Evolutionary conservation across 2,113 vertebrate species (phyloP), one percentile per base, ranked within the genome.

Genomic region (Nestor notabilis): DNA sequence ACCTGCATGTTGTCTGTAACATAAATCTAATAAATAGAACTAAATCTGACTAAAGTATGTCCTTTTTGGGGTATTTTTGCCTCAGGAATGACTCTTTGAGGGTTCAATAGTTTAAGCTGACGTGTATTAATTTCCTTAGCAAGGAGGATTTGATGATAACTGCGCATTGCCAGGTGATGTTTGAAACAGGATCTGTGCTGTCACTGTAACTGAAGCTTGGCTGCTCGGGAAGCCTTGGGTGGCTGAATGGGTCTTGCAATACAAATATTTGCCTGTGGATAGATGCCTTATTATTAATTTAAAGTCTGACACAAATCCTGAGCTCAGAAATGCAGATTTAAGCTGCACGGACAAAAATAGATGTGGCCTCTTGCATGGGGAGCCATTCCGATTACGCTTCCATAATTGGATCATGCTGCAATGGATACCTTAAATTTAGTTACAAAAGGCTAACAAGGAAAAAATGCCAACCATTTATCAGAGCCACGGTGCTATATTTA

Each of bases 271-370:
- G 97, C 94, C 91, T 3, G 76, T 74, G 88, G 84, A 95, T 86
- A 83, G 95, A 77, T 91, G 86, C 72, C 70, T 95, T 66, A 7
- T 97, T 96, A 96, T 97, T 97, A 96, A 97, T 98, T 97, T 95
- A 97, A 95, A 97, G 93, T 64, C 97, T 97, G 93, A 61, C 96
- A 97, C 97, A 98, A 98, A 98, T 98, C 96, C 97, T 63, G 90
- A 93, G 93, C 87, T 93, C 89, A 97, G 96, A 96, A 95, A 97
- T 53, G 97, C 96, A 95, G 97, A 70, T 93, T 97, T 75, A 58
- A 88, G 69, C 96, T 96, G 92, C 44, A 10, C 3, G 35, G 81
- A 92, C 96, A 74, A 86, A 98, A 98, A 97, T 96, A 97, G 96
- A 93, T 44, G 79, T 35, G 2, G 83, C 91, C 93, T 79, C 93